A percentile compares a stretch with the other conserved stretches of the same genome.
Conservation (phyloP, 2,797 vertebrate species). For the Darevskia nairensis region DNA sequence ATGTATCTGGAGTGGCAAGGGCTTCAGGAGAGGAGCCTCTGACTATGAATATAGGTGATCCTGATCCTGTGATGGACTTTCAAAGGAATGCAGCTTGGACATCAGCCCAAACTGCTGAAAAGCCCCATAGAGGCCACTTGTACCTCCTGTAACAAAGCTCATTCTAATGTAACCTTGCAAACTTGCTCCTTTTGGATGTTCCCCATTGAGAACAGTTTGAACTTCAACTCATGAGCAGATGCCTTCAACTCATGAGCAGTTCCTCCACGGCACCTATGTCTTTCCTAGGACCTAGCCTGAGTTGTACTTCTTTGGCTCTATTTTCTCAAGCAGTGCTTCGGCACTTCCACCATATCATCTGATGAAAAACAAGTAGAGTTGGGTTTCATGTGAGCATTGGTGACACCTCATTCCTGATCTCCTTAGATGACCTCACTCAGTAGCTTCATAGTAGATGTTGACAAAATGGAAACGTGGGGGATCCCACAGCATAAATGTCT, state of each 20-base stretch:
- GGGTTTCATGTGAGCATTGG: background rate
- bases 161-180: background rate
- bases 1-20: background rate
- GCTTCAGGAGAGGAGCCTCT: too few species aligned
- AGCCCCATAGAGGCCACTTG: background rate
- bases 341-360: background rate
- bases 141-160: background rate
- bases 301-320: background rate
- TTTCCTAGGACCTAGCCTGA: background rate
- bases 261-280: background rate
- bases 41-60: too few species aligned
- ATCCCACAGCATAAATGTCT: background rate
- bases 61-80: too few species aligned
- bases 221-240: background rate
- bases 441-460: background rate
- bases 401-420: background rate
- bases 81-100: background rate
- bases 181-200: background rate
- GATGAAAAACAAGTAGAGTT: background rate
- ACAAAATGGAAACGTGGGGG: background rate
- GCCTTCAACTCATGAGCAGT: background rate
- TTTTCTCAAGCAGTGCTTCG: conserved; percentile 28
- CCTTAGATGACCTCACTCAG: background rate
- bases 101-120: background rate
- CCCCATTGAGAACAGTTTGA: background rate